A percentile compares a stretch with the other conserved stretches of the same genome.
Evolutionary conservation across 53 echinoderm and acorn worm species (phyloP).

Genomic region (Echinometra lucunter): DNA sequence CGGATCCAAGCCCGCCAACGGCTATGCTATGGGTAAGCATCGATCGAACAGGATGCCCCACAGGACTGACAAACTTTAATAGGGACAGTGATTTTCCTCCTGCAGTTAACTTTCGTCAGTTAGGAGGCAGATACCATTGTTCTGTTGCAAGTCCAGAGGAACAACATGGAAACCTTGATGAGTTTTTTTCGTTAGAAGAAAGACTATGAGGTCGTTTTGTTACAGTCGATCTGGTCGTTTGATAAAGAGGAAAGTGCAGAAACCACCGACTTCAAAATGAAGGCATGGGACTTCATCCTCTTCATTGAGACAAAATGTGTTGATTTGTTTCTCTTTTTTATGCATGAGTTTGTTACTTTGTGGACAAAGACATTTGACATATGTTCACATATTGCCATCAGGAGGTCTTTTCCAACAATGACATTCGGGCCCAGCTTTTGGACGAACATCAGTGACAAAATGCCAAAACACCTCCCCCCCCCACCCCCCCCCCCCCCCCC

Average conservation of each 20-base stretch:
- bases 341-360: background rate
- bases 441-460: background rate
- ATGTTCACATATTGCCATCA: background rate
- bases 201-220: too few species aligned
- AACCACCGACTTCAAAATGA: constrained; percentile 28
- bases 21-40: constrained; percentile 58
- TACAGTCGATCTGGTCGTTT: background rate
- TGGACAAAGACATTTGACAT: background rate
- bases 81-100: background rate
- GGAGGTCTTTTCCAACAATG: background rate
- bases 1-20: constrained; percentile 84
- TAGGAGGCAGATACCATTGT: background rate
- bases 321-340: background rate
- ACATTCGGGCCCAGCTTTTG: background rate
- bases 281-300: background rate
- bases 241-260: background rate
- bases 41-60: constrained; percentile 76
- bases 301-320: background rate
- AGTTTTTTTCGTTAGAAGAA: background rate
- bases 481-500: background rate
- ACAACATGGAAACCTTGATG: constrained; percentile 8
- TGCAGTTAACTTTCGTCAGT: background rate
- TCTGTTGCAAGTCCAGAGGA: background rate
- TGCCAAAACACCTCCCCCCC: background rate
- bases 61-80: constrained; percentile 78